Evolutionary conservation across 2,113 vertebrate genomes (phyloP), one percentile per base, ranked within the genome.

Genomic region (Benitochromis conjunctus): DNA sequence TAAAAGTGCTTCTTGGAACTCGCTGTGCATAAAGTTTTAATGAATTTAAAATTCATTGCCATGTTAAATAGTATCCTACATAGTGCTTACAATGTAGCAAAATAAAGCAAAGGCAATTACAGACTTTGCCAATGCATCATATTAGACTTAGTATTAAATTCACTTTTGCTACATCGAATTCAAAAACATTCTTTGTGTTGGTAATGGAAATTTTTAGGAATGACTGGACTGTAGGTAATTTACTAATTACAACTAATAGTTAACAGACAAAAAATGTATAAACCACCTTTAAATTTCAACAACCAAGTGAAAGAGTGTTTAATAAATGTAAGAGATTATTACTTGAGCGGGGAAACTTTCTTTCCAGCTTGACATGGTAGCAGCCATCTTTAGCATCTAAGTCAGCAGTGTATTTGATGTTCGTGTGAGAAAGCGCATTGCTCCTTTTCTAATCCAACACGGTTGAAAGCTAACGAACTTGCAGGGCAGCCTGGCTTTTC

Each of bases 381-480:
- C 51, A 54, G 8, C 19, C 51, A n/a, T 54, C 51, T 19, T 26
- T 16, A 19, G 36, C 41, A 57, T 29, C 66, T 43, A 54, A 87
- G 84, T 55, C 69, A 83, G 77, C 88, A 26, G 83, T 34, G 1
- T 41, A 46, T 5, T 43, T 38, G 62, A 76, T 38, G 43, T 77
- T 46, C 26, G 51, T 19, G 57, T 92, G 84, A 89, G 78, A 85
- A 76, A 90, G 79, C 21, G 11, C 90, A 92, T 88, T 34, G 16
- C 62, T 36, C 21, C 7, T 60, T 18, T 19, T 83, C 89, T 92
- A 90, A 94, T 81, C 85, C 90, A 88, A 89, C 87, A 87, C 64
- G 92, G 94, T 89, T 94, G 88, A 92, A 2, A 87, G 71, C 88
- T 88, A 91, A 94, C 86, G 92, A 88, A 91, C 83, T 80, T n/a